These are phyloP conservation scores for Heteractis magnifica DNA, from an alignment of 92 coral and sea anemone species.

Conservation along the genomic window DNA sequence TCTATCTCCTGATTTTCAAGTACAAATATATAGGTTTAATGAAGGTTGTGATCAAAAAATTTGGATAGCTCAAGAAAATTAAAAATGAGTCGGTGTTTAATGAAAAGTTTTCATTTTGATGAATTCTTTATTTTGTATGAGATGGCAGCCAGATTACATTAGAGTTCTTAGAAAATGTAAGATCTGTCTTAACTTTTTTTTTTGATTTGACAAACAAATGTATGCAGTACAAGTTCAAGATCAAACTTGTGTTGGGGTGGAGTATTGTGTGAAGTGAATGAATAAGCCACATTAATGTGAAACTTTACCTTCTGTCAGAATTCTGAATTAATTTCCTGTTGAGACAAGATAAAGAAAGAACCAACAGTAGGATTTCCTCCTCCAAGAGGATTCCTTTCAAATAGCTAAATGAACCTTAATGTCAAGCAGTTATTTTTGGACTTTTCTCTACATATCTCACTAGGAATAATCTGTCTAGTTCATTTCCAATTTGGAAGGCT, in stretches of 20 bases:
- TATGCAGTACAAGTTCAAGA: not conserved
- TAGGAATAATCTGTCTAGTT: not conserved
- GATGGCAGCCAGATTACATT: not conserved
- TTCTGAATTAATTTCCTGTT: not conserved
- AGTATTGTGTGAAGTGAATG: not conserved
- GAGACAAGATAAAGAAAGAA: not conserved
- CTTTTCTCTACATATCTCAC: not conserved
- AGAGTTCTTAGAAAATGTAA: not conserved
- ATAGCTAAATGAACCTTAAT: not conserved
- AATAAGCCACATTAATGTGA: not conserved
- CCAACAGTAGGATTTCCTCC: slow-evolving; percentile 7
- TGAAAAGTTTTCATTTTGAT: not conserved
- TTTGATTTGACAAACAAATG: not conserved
- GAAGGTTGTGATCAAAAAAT: not conserved
- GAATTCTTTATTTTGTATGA: not conserved
- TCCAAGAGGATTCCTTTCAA: not conserved
- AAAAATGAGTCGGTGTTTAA: not conserved
- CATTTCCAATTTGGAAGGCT: not conserved
- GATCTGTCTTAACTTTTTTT: not conserved
- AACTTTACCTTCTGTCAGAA: not conserved
- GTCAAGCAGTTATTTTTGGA: slow-evolving; percentile 4
- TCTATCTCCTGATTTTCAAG: not conserved
- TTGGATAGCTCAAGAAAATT: not conserved
- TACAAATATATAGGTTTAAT: not conserved
- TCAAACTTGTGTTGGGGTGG: not conserved